These are phyloP conservation scores for Tolmerus cingulatus DNA, from an alignment of 2,888 invertebrate genomes.

Conservation along the genomic window DNA sequence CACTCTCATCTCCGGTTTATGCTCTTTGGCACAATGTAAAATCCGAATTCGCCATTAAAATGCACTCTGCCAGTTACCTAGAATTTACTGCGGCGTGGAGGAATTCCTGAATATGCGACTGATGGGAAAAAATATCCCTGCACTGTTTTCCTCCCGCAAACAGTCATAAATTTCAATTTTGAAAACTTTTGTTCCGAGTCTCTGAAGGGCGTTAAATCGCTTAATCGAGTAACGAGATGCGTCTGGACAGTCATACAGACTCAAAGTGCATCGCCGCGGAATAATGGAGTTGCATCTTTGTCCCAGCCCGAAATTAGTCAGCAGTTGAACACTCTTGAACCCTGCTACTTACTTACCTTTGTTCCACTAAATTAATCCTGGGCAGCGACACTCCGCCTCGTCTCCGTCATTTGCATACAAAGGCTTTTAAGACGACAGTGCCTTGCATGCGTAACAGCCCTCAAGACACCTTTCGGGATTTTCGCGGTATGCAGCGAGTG, in stretches of 20 bases:
- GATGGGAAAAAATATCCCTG: not conserved
- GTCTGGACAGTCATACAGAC: not conserved
- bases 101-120: not conserved
- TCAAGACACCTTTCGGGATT: not conserved
- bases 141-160: not conserved
- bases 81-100: not conserved
- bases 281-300: not conserved
- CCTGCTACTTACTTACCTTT: not conserved
- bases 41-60: not conserved
- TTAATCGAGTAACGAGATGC: not conserved
- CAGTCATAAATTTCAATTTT: not conserved
- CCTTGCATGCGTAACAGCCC: conserved; percentile 20
- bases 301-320: not conserved
- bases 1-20: not conserved
- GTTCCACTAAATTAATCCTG: conserved; percentile 14
- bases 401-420: conserved; percentile 26
- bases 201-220: not conserved
- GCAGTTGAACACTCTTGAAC: not conserved
- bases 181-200: not conserved
- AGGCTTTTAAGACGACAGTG: not conserved
- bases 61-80: not conserved
- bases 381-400: not conserved
- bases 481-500: not conserved
- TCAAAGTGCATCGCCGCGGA: not conserved
- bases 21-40: not conserved